Evolutionary conservation across 2,888 invertebrate genomes (phyloP), one percentile per base, ranked within the genome.

Genomic region (Amphipoea oculea): DNA sequence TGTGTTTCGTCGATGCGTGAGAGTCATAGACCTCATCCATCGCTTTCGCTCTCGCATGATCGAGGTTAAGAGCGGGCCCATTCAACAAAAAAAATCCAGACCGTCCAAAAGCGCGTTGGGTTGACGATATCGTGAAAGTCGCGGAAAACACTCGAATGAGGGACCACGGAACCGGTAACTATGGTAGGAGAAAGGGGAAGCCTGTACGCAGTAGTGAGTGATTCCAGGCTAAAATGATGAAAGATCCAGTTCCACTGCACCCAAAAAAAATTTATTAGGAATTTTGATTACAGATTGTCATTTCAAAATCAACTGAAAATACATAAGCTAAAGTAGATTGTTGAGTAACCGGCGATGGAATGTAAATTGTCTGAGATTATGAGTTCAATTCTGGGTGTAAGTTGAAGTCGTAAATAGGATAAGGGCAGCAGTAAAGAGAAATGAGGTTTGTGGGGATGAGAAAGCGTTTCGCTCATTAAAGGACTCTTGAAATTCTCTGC

Each of bases 181-280:
- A 57, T 23, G 23, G 57, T 23, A 57, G 9, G 23, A 57, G 9
- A 57, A 57, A 54, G 23, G 23, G 23, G 7, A 54, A 54, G 7
- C 7, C 23, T 54, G 20, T 9, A 57, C 3, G 0, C 57, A 2
- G 9, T 1, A 2, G 9, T 40, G 40, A 5, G 3, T 57, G 3
- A 23, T 9, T 57, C 7, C 57, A 9, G 9, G 7, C 57, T 23
- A 11, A 57, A 57, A 23, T 23, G 0, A 57, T 9, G 57, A 57
- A 57, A 51, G 29, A 7, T 51, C 0, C 0, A 51, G 14, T 2
- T 17, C 0, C 7, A 42, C n/a, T 14, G 0, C 2, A n/a, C 2
- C 0, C 0, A 45, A 67, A 67, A n/a, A 40, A 1, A 17, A 40
- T 1, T 14, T 5, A 6, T 4, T 6, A 0, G 7, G 42, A 2